Evolutionary conservation across 2,797 vertebrate species (phyloP), one percentile per base, ranked within the genome.

Genomic region (Natrix natrix): DNA sequence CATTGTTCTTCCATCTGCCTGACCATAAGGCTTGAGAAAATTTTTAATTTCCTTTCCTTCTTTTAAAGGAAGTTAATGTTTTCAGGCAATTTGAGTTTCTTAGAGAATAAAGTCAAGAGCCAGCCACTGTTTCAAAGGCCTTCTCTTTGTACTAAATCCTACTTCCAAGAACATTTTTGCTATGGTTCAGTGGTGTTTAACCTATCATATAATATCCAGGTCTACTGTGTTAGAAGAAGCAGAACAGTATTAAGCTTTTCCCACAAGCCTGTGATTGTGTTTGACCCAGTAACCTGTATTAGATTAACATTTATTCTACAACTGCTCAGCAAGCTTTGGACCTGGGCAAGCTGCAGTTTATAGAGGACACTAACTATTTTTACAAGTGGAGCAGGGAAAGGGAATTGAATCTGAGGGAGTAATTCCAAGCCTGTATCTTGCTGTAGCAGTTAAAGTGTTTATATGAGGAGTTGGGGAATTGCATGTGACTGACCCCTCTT

Each of bases 241-340:
- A 98, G 98, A 98, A 98, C 97, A 97, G 97, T 97, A 98, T 98
- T 98, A 98, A 98, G 97, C 97, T 98, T 98, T 98, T 97, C 98
- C 98, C 98, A 98, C 97, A 98, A 98, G 98, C 97, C 97, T 97
- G 97, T 98, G 98, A 98, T 98, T 98, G 98, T 97, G 97, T 98
- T 98, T 98, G 98, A 98, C 98, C 98, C 97, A 97, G 97, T 98
- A 98, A 98, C 98, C 98, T 98, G 98, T 98, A 98, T 98, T 98
- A 98, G 98, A 98, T 98, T 98, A 98, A 98, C 98, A 98, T 98
- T 98, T 98, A 98, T 98, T 98, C 98, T 98, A 98, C 98, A 98
- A 97, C 97, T 96, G 96, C 97, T 97, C 97, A 97, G 98, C 97
- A 97, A 98, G 97, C 97, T 96, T 97, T 96, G 97, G 96, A 97